A percentile compares a stretch with the other conserved stretches of the same genome.
Conservation (phyloP, 1,140 invertebrate species). For the Leptopilina boulardi region DNA sequence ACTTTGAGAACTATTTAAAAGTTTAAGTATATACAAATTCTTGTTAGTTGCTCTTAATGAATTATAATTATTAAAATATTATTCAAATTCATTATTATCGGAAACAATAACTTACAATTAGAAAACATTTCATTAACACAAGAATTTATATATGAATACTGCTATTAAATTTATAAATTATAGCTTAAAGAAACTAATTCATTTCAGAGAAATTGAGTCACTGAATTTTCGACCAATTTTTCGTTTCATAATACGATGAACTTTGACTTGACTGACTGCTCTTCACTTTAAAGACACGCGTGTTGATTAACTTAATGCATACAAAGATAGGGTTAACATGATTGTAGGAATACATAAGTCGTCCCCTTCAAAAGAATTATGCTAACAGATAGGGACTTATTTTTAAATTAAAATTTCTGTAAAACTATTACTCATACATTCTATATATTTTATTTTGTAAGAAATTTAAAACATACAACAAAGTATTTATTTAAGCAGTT, state of each 20-base stretch:
- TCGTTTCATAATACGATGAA: slow-evolving; percentile 17
- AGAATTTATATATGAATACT: background rate
- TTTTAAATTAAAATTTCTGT: background rate
- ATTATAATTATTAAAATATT: no score
- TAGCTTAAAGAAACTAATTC: slow-evolving; percentile 12
- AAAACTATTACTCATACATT: no score
- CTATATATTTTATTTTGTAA: no score
- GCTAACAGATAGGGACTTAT: background rate
- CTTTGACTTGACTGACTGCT: background rate
- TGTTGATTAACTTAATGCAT: background rate
- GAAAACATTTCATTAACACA: background rate
- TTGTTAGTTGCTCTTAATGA: no score
- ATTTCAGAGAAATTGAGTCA: background rate
- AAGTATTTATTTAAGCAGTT: no score
- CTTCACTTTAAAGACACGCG: background rate
- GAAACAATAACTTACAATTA: background rate
- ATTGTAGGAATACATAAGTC: background rate
- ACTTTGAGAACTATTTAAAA: background rate
- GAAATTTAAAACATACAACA: no score
- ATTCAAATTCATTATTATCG: no score
- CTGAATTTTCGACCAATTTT: slow-evolving; percentile 5
- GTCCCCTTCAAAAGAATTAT: background rate
- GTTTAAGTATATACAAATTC: no score
- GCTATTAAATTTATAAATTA: background rate
- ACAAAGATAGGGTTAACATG: background rate